A percentile compares a stretch with the other conserved stretches of the same genome.
phyloP scores from a whole-genome alignment of 2,113 vertebrate species.

The Thalassoma bifasciatum region DNA sequence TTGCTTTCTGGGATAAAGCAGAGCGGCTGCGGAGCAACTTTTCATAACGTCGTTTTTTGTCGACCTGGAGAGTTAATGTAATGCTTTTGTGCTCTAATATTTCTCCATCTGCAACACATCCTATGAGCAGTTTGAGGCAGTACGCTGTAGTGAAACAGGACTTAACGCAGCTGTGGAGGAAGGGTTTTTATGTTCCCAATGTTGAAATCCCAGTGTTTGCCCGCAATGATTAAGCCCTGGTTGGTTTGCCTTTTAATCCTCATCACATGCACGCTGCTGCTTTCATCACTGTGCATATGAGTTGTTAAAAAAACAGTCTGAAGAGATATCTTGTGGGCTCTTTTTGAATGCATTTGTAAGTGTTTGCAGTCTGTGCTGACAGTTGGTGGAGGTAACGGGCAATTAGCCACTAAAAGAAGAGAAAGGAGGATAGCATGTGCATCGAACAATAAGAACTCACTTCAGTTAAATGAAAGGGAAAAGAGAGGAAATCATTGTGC shows the following conservation, averaged over 20 bases:
- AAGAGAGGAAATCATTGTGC: background rate
- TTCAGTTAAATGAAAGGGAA: background rate
- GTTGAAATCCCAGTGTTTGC: background rate
- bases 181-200: background rate
- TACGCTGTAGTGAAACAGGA: background rate
- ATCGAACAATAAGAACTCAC: background rate
- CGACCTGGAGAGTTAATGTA: no score
- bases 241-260: background rate
- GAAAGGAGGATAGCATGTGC: background rate
- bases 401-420: background rate
- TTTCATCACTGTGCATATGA: no score
- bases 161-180: background rate
- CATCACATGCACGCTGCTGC: background rate
- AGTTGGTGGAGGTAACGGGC: background rate
- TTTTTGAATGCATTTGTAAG: background rate
- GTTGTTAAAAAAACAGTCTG: no score
- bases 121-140: background rate
- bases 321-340: no score
- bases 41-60: background rate
- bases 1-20: slow-evolving; percentile 36
- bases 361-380: background rate
- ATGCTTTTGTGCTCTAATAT: no score
- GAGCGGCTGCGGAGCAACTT: background rate
- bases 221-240: background rate
- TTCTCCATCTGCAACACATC: background rate